phyloP scores from a whole-genome alignment of 1,140 invertebrate genomes.

The Delia radicum region DNA sequence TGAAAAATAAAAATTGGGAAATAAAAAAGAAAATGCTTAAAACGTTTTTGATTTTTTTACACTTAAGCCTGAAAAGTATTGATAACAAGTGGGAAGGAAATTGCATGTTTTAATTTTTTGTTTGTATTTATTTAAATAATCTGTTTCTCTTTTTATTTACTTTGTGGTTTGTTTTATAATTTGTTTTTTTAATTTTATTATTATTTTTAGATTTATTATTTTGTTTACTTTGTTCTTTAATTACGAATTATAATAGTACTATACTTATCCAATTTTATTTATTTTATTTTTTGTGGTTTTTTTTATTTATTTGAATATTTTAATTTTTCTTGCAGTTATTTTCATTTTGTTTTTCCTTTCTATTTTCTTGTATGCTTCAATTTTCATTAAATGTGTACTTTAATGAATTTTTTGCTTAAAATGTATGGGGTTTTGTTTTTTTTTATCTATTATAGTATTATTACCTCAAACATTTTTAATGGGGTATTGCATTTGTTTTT shows the following conservation, averaged over 20 bases:
- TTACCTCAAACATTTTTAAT: constrained; percentile 12
- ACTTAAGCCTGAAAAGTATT: neutral
- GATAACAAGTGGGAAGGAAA: neutral
- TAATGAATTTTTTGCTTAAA: neutral
- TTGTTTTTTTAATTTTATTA: neutral
- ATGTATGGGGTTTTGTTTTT: neutral
- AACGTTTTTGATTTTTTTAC: neutral
- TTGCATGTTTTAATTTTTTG: neutral
- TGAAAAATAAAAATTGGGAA: neutral
- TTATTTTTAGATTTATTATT: neutral
- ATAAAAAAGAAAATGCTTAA: neutral
- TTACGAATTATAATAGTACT: constrained; percentile 31
- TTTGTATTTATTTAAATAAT: neutral
- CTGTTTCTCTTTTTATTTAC: neutral
- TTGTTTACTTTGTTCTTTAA: constrained; percentile 28
- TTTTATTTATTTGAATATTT: constrained; percentile 21
- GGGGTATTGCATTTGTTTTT: constrained; percentile 2
- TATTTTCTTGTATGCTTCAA: no score
- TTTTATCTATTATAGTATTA: constrained; percentile 2
- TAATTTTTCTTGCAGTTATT: constrained; percentile 9
- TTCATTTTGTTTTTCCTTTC: constrained; percentile 12
- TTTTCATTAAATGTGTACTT: constrained; percentile 9
- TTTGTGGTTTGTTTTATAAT: no score
- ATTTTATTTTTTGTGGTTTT: constrained; percentile 21
- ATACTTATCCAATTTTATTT: constrained; percentile 30